Conservation (phyloP, 2,888 invertebrate species). For the Exephanes ischioxanthus region DNA sequence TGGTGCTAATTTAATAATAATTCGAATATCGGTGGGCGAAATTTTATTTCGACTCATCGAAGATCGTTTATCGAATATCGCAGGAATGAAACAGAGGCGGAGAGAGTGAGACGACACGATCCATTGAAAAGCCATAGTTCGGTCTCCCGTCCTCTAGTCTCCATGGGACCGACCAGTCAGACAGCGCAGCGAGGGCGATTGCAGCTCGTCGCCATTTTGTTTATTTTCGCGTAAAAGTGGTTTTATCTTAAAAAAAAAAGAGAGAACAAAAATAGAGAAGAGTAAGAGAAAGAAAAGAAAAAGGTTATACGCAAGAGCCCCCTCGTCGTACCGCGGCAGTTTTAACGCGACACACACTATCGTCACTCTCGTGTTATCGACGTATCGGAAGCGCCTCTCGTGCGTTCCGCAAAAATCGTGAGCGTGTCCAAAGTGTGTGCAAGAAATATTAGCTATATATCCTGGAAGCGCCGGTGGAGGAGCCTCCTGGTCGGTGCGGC, state of each 20-base stretch:
- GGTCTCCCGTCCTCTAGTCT: slow-evolving; percentile 61
- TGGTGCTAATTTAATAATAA: not conserved
- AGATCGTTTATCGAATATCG: slow-evolving; percentile 3
- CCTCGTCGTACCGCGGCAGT: not conserved
- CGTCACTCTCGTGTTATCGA: not conserved
- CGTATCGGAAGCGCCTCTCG: not conserved
- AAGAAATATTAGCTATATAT: slow-evolving; percentile 40
- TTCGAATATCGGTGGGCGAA: not conserved
- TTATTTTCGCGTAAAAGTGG: slow-evolving; percentile 89
- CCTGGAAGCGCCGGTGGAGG: slow-evolving; percentile 67
- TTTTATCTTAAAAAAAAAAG: slow-evolving; percentile 33
- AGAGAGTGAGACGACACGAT: slow-evolving; percentile 11
- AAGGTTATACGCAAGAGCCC: not conserved
- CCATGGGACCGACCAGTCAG: slow-evolving; percentile 65
- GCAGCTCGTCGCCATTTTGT: slow-evolving; percentile 90
- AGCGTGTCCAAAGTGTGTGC: slow-evolving; percentile 24
- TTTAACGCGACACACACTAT: not conserved
- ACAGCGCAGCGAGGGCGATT: slow-evolving; percentile 73
- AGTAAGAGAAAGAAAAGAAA: not conserved
- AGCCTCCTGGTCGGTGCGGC: slow-evolving; percentile 48
- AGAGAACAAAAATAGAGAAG: not conserved
- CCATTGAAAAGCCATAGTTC: slow-evolving; percentile 62
- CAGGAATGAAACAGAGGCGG: not conserved
- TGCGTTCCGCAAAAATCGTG: not conserved
- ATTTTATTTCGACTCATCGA: not conserved